These are phyloP conservation scores for Leptosomus discolor DNA, from an alignment of 2,113 vertebrate species.

Conservation along the genomic window DNA sequence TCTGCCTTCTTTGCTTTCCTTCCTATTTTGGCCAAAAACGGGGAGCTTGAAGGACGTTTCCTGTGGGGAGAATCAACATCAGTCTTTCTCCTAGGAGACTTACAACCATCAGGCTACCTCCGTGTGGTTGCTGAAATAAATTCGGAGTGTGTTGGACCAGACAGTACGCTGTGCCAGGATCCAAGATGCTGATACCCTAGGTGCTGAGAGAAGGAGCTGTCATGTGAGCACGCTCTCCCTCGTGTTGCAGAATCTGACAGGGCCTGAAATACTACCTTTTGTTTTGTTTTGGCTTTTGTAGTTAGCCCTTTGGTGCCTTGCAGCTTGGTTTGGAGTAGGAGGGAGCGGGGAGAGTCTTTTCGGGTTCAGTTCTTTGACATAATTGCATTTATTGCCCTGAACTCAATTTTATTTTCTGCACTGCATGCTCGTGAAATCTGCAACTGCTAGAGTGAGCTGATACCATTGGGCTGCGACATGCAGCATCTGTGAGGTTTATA, in stretches of 20 bases:
- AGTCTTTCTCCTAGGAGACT: background rate
- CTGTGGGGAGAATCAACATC: background rate
- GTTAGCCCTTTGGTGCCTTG: background rate
- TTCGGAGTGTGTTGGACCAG: background rate
- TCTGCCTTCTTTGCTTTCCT: background rate
- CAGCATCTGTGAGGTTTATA: background rate
- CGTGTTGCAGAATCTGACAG: background rate
- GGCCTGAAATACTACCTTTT: background rate
- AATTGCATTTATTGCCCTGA: background rate
- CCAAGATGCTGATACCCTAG: background rate
- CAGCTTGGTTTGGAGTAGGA: background rate
- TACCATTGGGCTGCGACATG: background rate
- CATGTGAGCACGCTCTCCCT: background rate
- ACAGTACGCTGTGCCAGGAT: background rate
- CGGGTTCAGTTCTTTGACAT: background rate
- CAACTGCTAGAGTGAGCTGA: background rate
- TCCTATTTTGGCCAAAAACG: background rate
- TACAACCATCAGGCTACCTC: background rate
- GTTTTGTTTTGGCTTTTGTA: background rate
- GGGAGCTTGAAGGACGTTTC: background rate
- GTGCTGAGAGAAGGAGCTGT: background rate
- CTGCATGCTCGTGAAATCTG: background rate
- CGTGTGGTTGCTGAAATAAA: background rate
- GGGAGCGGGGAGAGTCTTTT: background rate
- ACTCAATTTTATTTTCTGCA: background rate